phyloP scores from a whole-genome alignment of 2,113 vertebrate genomes.

The Corythornis madagascariensis region DNA sequence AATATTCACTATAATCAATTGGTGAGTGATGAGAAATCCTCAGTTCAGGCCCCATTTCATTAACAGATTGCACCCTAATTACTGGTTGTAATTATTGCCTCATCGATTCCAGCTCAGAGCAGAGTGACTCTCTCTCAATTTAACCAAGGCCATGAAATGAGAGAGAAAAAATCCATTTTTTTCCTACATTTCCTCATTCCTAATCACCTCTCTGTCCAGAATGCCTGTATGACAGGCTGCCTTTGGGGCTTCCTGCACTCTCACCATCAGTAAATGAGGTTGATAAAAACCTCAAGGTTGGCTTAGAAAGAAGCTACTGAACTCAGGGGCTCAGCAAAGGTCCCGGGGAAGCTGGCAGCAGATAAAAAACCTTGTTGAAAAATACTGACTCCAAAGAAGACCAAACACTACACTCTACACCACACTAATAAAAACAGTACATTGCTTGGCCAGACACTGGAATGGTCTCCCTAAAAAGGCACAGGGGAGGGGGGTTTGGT shows the following conservation, averaged over 20 bases:
- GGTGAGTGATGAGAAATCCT: background rate
- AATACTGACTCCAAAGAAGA: background rate
- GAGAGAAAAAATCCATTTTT: background rate
- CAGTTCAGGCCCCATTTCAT: background rate
- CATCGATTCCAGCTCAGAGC: background rate
- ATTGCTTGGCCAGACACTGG: background rate
- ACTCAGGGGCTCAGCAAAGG: background rate
- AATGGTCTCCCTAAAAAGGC: conserved; percentile 40
- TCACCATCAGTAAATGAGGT: background rate
- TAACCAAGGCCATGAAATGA: background rate
- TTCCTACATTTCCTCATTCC: background rate
- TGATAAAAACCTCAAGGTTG: background rate
- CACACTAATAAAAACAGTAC: background rate
- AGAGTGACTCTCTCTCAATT: background rate
- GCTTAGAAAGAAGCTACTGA: background rate
- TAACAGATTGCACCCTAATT: background rate
- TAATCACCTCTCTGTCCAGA: background rate
- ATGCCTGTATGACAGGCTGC: background rate
- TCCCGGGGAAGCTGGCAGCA: background rate
- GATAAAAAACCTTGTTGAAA: background rate
- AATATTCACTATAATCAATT: background rate
- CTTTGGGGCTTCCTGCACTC: background rate
- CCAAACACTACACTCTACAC: background rate
- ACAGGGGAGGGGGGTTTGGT: conserved; percentile 19
- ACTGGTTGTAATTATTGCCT: background rate